phyloP scores from a whole-genome alignment of 2,113 vertebrate species.

The Orientallactaga bullata region DNA sequence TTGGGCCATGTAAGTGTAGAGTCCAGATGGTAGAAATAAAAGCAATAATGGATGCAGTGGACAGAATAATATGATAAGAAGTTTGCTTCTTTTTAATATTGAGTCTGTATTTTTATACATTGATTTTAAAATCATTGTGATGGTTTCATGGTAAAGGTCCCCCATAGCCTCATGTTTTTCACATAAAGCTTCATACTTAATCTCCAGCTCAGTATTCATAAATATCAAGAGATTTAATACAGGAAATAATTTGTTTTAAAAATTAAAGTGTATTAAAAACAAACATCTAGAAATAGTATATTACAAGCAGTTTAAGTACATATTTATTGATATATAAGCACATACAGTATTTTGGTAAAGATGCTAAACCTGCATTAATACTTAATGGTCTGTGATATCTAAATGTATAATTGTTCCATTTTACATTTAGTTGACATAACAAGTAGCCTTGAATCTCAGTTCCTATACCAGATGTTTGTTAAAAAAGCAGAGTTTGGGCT shows the following conservation, averaged over 20 bases:
- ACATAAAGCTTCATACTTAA: too few species aligned
- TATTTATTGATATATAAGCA: not conserved
- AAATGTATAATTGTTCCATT: constrained; percentile 37
- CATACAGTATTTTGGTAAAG: not conserved
- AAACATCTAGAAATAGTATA: constrained; percentile 60
- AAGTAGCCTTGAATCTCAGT: constrained; percentile 76
- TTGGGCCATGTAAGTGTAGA: too few species aligned
- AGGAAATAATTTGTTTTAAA: constrained; percentile 71
- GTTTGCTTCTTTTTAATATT: too few species aligned
- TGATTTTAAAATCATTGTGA: too few species aligned
- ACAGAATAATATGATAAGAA: too few species aligned
- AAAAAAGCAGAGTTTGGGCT: too few species aligned
- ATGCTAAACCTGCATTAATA: not conserved
- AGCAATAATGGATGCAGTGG: too few species aligned
- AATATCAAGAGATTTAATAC: constrained; percentile 44
- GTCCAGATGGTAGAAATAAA: too few species aligned
- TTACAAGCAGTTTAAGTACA: not conserved
- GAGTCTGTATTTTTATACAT: too few species aligned
- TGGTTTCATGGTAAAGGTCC: too few species aligned
- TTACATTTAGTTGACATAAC: constrained; percentile 79
- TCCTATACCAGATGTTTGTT: constrained; percentile 81
- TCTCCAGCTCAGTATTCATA: too few species aligned
- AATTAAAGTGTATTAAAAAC: constrained; percentile 77
- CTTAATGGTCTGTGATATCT: constrained; percentile 63
- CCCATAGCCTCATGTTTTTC: too few species aligned